phyloP scores from a whole-genome alignment of 1,140 invertebrate species.

The Euglossa dilemma region DNA sequence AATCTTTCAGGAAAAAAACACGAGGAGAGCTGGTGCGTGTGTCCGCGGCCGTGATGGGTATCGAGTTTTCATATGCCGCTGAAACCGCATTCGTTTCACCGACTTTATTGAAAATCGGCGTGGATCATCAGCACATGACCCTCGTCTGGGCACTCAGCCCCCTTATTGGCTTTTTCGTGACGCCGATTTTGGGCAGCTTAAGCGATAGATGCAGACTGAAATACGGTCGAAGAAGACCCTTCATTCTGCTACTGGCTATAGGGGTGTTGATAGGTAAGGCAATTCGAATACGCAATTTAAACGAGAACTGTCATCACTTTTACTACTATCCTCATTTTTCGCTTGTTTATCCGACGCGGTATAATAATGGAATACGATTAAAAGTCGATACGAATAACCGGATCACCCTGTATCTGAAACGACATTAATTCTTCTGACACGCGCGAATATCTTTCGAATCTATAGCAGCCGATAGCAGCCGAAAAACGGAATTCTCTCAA shows the following conservation, averaged over 20 bases:
- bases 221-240: conserved; percentile 93
- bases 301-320: too few relatives aligned
- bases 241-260: conserved; percentile 93
- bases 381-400: too few relatives aligned
- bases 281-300: too few relatives aligned
- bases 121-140: conserved; percentile 95
- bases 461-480: too few relatives aligned
- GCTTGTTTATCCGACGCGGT: too few relatives aligned
- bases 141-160: conserved; percentile 97
- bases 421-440: too few relatives aligned
- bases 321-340: too few relatives aligned
- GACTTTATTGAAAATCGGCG: conserved; percentile 95
- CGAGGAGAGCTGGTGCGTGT: conserved; percentile 92
- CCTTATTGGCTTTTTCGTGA: conserved; percentile 95
- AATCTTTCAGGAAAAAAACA: conserved; percentile 86
- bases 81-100: conserved; percentile 98
- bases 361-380: too few relatives aligned
- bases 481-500: not conserved
- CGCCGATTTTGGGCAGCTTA: conserved; percentile 94
- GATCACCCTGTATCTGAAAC: too few relatives aligned
- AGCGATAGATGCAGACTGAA: conserved; percentile 93
- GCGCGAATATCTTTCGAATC: too few relatives aligned
- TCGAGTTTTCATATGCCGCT: conserved; percentile 98
- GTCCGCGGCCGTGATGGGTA: conserved; percentile 97
- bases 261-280: conserved; percentile 92